Percentiles rank a stretch among this genome's conserved stretches.
Evolutionary conservation across 2,113 vertebrate genomes (phyloP).

Genomic region (Alectura lathami): DNA sequence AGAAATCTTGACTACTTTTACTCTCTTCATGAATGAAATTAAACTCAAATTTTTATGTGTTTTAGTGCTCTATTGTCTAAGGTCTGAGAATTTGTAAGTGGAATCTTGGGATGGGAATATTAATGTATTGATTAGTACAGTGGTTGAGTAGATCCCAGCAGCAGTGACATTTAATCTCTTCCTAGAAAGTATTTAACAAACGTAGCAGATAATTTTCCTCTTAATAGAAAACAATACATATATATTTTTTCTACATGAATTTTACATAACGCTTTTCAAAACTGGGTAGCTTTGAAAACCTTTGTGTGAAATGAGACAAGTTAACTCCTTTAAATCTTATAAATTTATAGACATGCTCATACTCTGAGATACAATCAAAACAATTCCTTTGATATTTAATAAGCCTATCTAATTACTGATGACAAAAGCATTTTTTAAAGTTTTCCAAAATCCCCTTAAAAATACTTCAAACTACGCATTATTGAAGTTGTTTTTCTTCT

Average conservation of each 20-base stretch:
- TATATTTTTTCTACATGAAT: not conserved
- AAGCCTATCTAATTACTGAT: not conserved
- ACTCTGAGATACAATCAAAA: not conserved
- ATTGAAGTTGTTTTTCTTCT: not conserved
- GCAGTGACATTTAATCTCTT: not conserved
- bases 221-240: not conserved
- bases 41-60: not conserved
- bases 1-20: not conserved
- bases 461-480: not conserved
- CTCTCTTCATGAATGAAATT: not conserved
- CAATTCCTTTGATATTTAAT: not conserved
- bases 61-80: not conserved
- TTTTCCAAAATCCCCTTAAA: not conserved
- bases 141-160: not conserved
- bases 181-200: conserved; percentile 23
- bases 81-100: not conserved
- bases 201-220: not conserved
- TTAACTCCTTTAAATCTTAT: not conserved
- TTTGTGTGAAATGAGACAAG: not conserved
- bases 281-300: not conserved
- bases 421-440: not conserved
- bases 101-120: not conserved
- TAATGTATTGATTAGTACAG: not conserved
- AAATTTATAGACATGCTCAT: not conserved
- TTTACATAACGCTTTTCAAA: not conserved